Base-by-base conservation (phyloP, 92 coral and sea anemone species). In the Epizoanthus illoricatus region DNA sequence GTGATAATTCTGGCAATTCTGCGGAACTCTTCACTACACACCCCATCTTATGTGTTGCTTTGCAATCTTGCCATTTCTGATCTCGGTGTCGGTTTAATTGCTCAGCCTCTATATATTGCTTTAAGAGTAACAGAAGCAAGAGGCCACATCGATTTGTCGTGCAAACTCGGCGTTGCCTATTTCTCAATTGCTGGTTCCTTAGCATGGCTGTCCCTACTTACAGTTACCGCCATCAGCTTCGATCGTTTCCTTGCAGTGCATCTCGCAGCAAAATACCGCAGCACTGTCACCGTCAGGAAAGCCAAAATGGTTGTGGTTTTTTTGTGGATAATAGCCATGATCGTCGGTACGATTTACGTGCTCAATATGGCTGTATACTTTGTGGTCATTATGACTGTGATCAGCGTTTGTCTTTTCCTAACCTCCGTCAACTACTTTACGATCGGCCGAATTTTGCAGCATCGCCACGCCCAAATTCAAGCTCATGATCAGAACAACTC, bases 221-320 rank as follows among this genome's bases (percentile, higher is more conserved):
- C 88, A 11, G 91, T 88, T 5, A 87, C 91, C 7, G 91, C 90
- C 33, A 75, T 87, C 45, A 84, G 90, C 15, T 79, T 87, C 41
- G 90, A 87, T 72, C 80, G 85, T 61, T 88, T 59, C 67, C 81
- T 88, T 7, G 91, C 91, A 24, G 79, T 88, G n/a, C 83, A 88
- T 64, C 86, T 79, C 69, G 85, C 85, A 20, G 59, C 80, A 33
- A 87, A 87, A 60, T 88, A 88, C 36, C 73, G 58, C 24, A 64
- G 73, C 5, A 52, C 69, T 20, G 91, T 88, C 42, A 88, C 91
- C 0, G 71, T 80, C 10, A 84, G 66, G 59, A 71, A 70, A 41
- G 75, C 86, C 76, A 73, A 72, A 11, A 47, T 65, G 39, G 54
- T 83, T 16, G 84, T 88, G 20, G 49, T 79, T 15, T 66, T 68